Conservation (phyloP, 2,113 vertebrate species). For the Erpornis zantholeuca region DNA sequence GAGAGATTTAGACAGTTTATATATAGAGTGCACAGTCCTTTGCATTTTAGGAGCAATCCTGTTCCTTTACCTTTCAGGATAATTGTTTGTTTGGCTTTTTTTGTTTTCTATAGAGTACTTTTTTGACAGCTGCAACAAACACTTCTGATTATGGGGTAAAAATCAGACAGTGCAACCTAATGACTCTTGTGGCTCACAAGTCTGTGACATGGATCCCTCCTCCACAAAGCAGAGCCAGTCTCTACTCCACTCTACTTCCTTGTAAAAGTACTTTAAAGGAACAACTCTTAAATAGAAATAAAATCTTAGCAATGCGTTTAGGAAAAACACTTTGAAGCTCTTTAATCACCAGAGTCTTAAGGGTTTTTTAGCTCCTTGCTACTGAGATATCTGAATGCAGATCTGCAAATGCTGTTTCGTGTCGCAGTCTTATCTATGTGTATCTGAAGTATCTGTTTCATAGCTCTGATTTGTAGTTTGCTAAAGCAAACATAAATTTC, state of each 20-base stretch:
- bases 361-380: rapidly evolving
- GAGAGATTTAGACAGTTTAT: not conserved
- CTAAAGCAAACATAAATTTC: not conserved
- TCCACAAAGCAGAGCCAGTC: not conserved
- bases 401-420: not conserved
- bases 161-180: not conserved
- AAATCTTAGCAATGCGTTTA: not conserved
- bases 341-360: not conserved
- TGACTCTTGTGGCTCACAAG: not conserved
- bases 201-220: not conserved
- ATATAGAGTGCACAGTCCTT: not conserved
- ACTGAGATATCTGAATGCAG: not conserved
- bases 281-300: not conserved
- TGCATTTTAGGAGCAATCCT: not conserved
- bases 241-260: not conserved
- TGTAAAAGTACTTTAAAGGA: not conserved
- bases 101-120: not conserved
- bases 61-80: not conserved
- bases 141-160: not conserved
- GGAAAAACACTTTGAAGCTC: not conserved
- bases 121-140: not conserved
- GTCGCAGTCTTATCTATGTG: not conserved
- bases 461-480: not conserved
- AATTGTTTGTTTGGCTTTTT: not conserved
- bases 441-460: not conserved